Evolutionary conservation across 2,113 vertebrate genomes (phyloP).

Genomic region (Catagonus wagneri): DNA sequence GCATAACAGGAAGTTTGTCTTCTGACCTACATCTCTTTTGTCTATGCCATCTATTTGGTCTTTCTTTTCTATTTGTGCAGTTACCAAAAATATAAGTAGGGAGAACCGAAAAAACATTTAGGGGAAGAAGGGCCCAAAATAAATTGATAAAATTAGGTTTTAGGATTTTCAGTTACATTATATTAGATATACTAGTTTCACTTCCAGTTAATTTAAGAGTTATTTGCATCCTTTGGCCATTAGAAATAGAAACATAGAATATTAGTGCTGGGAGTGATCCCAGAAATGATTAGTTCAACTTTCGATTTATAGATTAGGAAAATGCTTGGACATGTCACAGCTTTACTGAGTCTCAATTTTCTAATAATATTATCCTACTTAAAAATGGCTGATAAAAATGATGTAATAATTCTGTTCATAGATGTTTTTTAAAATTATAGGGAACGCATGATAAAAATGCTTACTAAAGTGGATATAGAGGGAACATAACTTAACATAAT

Average conservation of each 20-base stretch:
- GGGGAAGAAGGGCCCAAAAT: neutral
- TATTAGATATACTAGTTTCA: slow-evolving; percentile 3
- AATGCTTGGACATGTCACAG: slow-evolving; percentile 32
- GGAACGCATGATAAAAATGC: too few relatives aligned
- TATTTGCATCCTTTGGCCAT: neutral
- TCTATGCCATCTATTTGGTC: neutral
- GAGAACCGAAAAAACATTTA: slow-evolving; percentile 51
- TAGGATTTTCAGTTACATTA: neutral
- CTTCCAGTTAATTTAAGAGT: neutral
- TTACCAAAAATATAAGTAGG: slow-evolving; percentile 49
- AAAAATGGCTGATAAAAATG: neutral
- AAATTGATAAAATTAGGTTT: slow-evolving; percentile 52
- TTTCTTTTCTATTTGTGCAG: neutral
- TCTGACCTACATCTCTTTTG: neutral
- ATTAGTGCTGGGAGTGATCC: neutral
- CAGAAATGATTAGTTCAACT: neutral
- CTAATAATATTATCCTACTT: slow-evolving; percentile 6
- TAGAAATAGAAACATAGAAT: slow-evolving; percentile 18
- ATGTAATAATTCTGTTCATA: slow-evolving; percentile 18
- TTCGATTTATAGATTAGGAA: slow-evolving; percentile 42
- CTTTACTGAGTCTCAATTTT: neutral
- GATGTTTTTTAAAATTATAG: neutral
- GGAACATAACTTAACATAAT: too few relatives aligned
- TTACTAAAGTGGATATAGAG: too few relatives aligned
- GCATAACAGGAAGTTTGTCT: neutral